These are phyloP conservation scores for Callipepla squamata DNA, from an alignment of 2,113 vertebrate species.

Conservation along the genomic window DNA sequence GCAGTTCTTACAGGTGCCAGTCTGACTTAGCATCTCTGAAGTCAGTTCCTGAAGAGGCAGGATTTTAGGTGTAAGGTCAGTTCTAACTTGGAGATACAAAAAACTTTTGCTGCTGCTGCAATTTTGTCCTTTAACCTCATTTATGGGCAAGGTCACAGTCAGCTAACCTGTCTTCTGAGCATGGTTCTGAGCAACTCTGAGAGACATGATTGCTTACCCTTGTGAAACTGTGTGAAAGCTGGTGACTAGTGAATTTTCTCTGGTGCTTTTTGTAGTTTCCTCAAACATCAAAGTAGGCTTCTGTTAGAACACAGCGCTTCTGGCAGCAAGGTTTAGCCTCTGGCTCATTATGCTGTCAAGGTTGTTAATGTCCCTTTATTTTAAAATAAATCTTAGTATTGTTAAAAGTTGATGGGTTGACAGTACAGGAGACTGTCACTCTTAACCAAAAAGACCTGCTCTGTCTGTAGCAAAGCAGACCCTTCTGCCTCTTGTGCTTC, in stretches of 20 bases:
- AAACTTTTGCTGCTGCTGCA: background rate
- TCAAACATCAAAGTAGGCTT: background rate
- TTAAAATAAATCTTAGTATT: background rate
- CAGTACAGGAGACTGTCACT: background rate
- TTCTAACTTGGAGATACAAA: background rate
- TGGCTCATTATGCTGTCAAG: conserved; percentile 15
- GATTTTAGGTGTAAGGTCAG: background rate
- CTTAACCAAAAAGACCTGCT: background rate
- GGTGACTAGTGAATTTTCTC: background rate
- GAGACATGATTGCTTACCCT: background rate
- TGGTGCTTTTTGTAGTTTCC: conserved; percentile 14
- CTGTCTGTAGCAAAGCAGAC: background rate
- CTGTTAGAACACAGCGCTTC: conserved; percentile 9
- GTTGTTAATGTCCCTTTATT: background rate
- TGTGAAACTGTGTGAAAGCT: conserved; percentile 34
- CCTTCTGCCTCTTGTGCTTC: background rate
- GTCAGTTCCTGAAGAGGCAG: background rate
- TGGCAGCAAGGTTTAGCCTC: conserved; percentile 11
- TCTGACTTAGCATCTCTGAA: background rate
- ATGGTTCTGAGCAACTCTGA: background rate
- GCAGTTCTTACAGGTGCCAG: background rate
- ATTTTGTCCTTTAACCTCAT: background rate
- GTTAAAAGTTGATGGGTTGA: conserved; percentile 1
- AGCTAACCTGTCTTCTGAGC: background rate
- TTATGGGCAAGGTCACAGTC: background rate